Evolutionary conservation across 2,797 vertebrate species (phyloP).

Genomic region (Centroberyx gerrardi): DNA sequence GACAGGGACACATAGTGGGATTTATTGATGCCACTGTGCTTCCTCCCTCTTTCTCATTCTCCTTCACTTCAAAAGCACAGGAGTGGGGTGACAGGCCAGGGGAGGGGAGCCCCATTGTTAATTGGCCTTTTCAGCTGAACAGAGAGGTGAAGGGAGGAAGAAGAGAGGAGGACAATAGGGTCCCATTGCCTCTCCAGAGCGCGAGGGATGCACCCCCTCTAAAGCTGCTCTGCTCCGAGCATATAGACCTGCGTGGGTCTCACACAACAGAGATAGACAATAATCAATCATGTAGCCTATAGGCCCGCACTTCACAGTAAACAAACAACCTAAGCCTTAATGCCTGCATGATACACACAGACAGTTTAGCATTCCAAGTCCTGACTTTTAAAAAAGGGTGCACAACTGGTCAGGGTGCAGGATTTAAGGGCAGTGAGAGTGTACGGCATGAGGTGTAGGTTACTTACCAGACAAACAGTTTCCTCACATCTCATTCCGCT

Average conservation of each 20-base stretch:
- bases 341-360: conserved; percentile 14
- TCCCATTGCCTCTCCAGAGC: conserved; percentile 82
- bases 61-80: conserved; percentile 90
- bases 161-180: conserved; percentile 87
- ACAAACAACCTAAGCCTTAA: conserved; percentile 51
- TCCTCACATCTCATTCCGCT: conserved; percentile 81
- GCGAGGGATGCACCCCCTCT: conserved; percentile 67
- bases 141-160: conserved; percentile 87
- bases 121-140: conserved; percentile 92
- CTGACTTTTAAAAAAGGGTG: conserved; percentile 2
- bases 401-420: conserved; percentile 26
- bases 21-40: conserved; percentile 68
- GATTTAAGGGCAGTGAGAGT: conserved; percentile 39
- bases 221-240: conserved; percentile 62
- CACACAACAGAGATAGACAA: conserved; percentile 65
- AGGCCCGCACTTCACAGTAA: conserved; percentile 15
- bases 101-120: conserved; percentile 90
- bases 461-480: conserved; percentile 75
- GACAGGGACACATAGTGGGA: conserved; percentile 36
- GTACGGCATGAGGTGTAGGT: conserved; percentile 65
- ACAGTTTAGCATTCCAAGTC: neutral
- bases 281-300: conserved; percentile 69
- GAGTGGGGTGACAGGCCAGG: conserved; percentile 80
- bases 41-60: conserved; percentile 65
- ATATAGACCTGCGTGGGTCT: conserved; percentile 66